Conservation (phyloP, 2,797 vertebrate genomes). For the Tokudaia muenninki region DNA sequence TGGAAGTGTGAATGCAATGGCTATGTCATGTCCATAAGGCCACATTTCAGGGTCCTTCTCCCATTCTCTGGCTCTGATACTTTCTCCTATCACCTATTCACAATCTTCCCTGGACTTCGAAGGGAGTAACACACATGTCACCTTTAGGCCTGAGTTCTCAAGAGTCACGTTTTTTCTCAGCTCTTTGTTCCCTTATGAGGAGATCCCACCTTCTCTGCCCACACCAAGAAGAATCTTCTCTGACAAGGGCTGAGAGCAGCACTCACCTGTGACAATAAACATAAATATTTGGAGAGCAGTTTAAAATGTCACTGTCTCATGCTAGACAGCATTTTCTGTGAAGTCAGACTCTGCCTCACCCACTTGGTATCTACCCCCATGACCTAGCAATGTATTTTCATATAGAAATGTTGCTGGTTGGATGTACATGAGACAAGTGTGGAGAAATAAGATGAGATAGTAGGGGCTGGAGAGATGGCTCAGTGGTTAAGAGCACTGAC, state of each 20-base stretch:
- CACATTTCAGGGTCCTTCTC: rapidly evolving
- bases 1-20: not conserved
- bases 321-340: not conserved
- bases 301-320: not conserved
- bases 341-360: not conserved
- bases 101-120: not conserved
- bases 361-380: not conserved
- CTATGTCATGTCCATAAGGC: not conserved
- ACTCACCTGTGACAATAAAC: not conserved
- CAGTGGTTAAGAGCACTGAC: no score
- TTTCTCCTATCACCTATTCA: not conserved
- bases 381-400: not conserved
- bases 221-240: not conserved
- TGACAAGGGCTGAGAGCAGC: not conserved
- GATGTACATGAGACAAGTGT: not conserved
- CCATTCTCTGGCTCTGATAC: not conserved
- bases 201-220: no score
- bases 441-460: not conserved
- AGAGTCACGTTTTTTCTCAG: not conserved
- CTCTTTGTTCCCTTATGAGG: not conserved
- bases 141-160: not conserved
- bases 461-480: not conserved
- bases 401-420: not conserved
- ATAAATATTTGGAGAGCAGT: not conserved
- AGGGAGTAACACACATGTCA: not conserved